phyloP scores from a whole-genome alignment of 2,888 invertebrate genomes.

The Pimpla rufipes region DNA sequence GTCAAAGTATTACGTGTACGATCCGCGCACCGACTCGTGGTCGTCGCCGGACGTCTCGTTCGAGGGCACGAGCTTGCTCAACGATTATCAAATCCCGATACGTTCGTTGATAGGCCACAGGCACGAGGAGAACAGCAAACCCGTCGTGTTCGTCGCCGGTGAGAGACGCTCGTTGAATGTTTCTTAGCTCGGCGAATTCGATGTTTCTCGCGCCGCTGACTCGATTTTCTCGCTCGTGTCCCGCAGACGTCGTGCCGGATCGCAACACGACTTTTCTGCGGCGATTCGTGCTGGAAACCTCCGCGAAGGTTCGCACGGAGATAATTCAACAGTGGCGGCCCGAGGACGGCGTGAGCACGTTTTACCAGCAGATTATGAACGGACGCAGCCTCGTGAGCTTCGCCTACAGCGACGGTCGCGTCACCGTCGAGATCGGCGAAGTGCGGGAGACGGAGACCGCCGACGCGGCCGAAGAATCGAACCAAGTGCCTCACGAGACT shows the following conservation, averaged over 20 bases:
- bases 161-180: slow-evolving; percentile 27
- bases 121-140: slow-evolving; percentile 29
- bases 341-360: slow-evolving; percentile 25
- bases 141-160: slow-evolving; percentile 59
- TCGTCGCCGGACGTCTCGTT: slow-evolving; percentile 8
- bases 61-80: not conserved
- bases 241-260: not conserved
- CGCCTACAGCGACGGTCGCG: slow-evolving; percentile 44
- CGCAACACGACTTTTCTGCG: not conserved
- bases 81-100: slow-evolving; percentile 20
- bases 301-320: not conserved
- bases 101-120: slow-evolving; percentile 56
- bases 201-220: not conserved
- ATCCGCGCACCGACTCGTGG: slow-evolving; percentile 72
- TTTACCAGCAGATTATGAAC: slow-evolving; percentile 66
- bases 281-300: not conserved
- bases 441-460: slow-evolving; percentile 27
- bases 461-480: slow-evolving; percentile 2
- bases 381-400: slow-evolving; percentile 68
- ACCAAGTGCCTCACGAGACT: not conserved
- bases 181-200: too few species aligned
- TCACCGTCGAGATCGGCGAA: slow-evolving; percentile 64
- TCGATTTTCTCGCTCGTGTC: too few species aligned
- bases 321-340: slow-evolving; percentile 34
- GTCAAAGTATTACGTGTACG: slow-evolving; percentile 74